These are phyloP conservation scores for Glaucomys volans DNA, from an alignment of 2,113 vertebrate species.

Conservation along the genomic window DNA sequence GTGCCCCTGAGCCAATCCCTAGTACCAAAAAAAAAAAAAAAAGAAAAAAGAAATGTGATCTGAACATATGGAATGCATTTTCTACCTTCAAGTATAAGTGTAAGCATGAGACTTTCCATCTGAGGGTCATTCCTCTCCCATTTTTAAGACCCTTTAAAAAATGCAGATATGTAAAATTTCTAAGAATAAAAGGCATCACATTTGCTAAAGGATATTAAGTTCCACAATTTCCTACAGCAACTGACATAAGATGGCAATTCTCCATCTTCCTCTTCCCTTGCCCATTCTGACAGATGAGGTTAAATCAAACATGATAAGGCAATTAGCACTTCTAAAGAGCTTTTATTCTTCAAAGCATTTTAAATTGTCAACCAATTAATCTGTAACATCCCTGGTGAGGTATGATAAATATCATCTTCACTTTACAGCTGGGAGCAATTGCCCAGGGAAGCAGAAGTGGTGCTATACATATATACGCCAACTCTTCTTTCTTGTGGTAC, in stretches of 20 bases:
- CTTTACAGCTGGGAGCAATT: background rate
- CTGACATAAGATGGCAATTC: background rate
- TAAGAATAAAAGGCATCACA: background rate
- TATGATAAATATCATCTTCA: background rate
- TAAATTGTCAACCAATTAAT: constrained; percentile 17
- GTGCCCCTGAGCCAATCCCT: too few relatives aligned
- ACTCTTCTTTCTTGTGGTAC: background rate
- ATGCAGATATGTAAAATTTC: background rate
- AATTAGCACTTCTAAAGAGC: constrained; percentile 27
- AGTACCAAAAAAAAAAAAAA: too few relatives aligned
- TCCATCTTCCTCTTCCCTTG: background rate
- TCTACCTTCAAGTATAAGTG: background rate
- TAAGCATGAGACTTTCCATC: background rate
- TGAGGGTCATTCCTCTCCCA: background rate
- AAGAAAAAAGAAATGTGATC: background rate
- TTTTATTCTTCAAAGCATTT: constrained; percentile 56
- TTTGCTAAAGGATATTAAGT: background rate
- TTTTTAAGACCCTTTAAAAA: background rate
- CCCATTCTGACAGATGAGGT: constrained; percentile 5
- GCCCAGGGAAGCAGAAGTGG: background rate
- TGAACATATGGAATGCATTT: background rate
- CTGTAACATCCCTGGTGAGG: background rate
- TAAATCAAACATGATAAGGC: constrained; percentile 19
- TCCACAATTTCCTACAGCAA: background rate
- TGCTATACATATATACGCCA: background rate